These are phyloP conservation scores for Empis stercorea DNA, from an alignment of 2,888 invertebrate genomes.

Conservation along the genomic window DNA sequence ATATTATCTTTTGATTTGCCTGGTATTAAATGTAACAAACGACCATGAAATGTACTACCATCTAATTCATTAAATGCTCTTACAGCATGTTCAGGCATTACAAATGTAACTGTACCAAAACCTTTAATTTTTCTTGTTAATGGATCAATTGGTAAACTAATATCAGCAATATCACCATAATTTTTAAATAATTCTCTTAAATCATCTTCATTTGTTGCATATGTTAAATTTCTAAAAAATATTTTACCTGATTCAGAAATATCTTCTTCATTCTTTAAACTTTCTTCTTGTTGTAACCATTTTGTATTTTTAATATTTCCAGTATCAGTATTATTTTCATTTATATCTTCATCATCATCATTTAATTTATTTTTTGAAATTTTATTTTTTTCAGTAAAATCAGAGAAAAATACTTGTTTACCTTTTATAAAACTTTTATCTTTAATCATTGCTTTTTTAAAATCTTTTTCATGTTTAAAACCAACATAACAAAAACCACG, in stretches of 20 bases:
- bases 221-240: conserved; percentile 83
- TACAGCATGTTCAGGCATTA: conserved; percentile 92
- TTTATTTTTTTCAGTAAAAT: conserved; percentile 39
- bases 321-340: conserved; percentile 15
- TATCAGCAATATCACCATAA: conserved; percentile 77
- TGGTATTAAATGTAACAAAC: conserved; percentile 87
- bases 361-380: conserved; percentile 24
- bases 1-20: conserved; percentile 53
- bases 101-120: conserved; percentile 81
- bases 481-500: conserved; percentile 86
- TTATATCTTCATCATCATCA: conserved; percentile 11
- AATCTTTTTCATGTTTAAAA: conserved; percentile 68
- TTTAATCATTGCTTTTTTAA: conserved; percentile 67
- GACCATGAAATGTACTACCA: conserved; percentile 80
- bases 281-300: conserved; percentile 51
- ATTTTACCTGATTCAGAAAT: conserved; percentile 85
- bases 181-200: conserved; percentile 68
- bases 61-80: conserved; percentile 79
- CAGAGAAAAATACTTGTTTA: conserved; percentile 45
- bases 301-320: conserved; percentile 31
- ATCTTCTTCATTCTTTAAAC: conserved; percentile 56
- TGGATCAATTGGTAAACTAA: conserved; percentile 78
- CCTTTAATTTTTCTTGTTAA: conserved; percentile 70
- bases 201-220: conserved; percentile 74
- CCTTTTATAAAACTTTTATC: conserved; percentile 72